phyloP scores from a whole-genome alignment of 2,888 invertebrate species.

The Osedax frankpressi region DNA sequence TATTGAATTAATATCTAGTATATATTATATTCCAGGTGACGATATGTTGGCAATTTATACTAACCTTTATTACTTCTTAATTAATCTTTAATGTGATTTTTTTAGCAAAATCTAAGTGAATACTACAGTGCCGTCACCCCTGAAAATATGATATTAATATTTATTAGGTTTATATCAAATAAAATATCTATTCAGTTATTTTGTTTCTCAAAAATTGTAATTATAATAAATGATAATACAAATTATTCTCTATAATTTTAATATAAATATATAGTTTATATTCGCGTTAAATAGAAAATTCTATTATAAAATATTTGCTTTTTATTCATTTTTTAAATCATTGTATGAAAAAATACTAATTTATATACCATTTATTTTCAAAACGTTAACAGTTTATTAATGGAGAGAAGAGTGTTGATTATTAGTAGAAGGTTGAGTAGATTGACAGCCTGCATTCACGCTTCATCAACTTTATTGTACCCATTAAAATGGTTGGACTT shows the following conservation, averaged over 20 bases:
- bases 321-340: too few species aligned
- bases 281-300: too few species aligned
- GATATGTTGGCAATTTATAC: too few species aligned
- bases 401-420: constrained; percentile 82
- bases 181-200: neutral
- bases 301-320: too few species aligned
- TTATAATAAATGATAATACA: neutral
- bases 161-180: too few species aligned
- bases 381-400: constrained; percentile 58
- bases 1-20: too few species aligned
- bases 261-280: neutral
- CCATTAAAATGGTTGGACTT: constrained; percentile 76
- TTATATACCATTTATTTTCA: neutral
- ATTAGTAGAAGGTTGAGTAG: constrained; percentile 76
- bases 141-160: constrained; percentile 84
- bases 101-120: constrained; percentile 84
- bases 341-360: too few species aligned
- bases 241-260: neutral
- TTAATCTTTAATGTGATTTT: too few species aligned
- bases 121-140: constrained; percentile 93
- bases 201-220: neutral
- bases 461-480: constrained; percentile 81
- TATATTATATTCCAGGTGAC: too few species aligned
- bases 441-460: constrained; percentile 70
- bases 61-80: too few species aligned